Evolutionary conservation across 2,888 invertebrate genomes (phyloP).

Genomic region (Caenorhabditis doughertyi): DNA sequence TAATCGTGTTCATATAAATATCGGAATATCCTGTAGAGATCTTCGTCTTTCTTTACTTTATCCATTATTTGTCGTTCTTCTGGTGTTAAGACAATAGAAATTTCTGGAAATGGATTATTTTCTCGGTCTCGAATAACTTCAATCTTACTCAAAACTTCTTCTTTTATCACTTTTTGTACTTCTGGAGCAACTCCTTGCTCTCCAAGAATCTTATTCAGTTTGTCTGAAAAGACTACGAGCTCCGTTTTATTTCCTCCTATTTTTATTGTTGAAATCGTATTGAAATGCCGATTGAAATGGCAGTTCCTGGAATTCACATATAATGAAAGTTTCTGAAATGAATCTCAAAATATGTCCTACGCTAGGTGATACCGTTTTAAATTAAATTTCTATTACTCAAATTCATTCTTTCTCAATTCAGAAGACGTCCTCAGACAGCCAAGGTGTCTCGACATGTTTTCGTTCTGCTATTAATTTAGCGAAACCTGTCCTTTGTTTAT

Average conservation of each 20-base stretch:
- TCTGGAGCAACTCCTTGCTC: conserved; percentile 49
- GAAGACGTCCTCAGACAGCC: conserved; percentile 66
- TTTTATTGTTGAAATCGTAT: conserved; percentile 21
- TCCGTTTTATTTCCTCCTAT: conserved; percentile 48
- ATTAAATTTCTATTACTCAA: too few species aligned
- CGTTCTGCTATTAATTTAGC: conserved; percentile 61
- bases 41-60: conserved; percentile 32
- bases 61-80: conserved; percentile 32
- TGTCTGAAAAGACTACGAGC: conserved; percentile 20
- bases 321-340: background rate
- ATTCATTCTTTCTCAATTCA: background rate
- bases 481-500: conserved; percentile 62
- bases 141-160: conserved; percentile 48
- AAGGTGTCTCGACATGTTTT: conserved; percentile 64
- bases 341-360: too few species aligned
- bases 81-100: conserved; percentile 15
- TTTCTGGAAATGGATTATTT: conserved; percentile 54
- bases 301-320: conserved; percentile 56
- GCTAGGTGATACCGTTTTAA: too few species aligned
- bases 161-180: conserved; percentile 15
- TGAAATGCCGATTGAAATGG: conserved; percentile 45
- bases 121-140: too few species aligned
- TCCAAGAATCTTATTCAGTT: conserved; percentile 32
- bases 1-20: conserved; percentile 61
- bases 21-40: conserved; percentile 47